Percentiles rank a stretch among this genome's conserved stretches.
phyloP scores from a whole-genome alignment of 2,888 invertebrate species.

The Lepetodrilus schrolli region DNA sequence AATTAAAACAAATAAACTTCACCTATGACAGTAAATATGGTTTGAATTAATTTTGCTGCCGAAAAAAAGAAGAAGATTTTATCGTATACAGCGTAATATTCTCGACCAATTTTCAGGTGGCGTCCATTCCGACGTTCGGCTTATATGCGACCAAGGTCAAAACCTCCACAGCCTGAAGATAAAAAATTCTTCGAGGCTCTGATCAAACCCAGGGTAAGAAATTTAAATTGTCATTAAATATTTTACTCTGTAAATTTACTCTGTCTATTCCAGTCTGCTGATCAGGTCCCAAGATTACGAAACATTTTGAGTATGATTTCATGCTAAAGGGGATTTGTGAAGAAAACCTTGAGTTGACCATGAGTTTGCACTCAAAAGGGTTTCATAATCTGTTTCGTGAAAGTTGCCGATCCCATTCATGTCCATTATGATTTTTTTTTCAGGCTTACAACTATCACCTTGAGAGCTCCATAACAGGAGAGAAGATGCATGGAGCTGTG shows the following conservation, averaged over 20 bases:
- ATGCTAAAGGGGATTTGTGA: no score
- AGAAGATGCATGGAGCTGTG: conserved; percentile 69
- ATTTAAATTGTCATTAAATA: no score
- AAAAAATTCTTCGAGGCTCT: conserved; percentile 73
- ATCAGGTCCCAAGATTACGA: no score
- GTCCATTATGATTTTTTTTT: conserved; percentile 27
- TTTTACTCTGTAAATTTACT: no score
- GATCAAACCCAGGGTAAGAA: conserved; percentile 70
- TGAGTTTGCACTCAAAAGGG: no score
- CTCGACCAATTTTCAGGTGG: conserved; percentile 69
- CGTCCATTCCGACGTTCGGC: conserved; percentile 70
- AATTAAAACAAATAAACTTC: background rate
- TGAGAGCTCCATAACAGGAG: conserved; percentile 69
- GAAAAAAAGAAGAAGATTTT: no score
- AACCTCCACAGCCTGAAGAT: conserved; percentile 60
- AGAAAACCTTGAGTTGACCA: no score
- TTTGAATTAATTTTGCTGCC: background rate
- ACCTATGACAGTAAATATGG: background rate
- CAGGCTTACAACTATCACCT: conserved; percentile 71
- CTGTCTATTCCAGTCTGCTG: no score
- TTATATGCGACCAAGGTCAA: conserved; percentile 49
- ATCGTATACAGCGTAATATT: no score
- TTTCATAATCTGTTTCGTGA: no score
- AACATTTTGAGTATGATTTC: no score
- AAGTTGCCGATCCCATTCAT: no score